Evolutionary conservation across 2,113 vertebrate genomes (phyloP).

Genomic region (Dicentrarchus labrax): DNA sequence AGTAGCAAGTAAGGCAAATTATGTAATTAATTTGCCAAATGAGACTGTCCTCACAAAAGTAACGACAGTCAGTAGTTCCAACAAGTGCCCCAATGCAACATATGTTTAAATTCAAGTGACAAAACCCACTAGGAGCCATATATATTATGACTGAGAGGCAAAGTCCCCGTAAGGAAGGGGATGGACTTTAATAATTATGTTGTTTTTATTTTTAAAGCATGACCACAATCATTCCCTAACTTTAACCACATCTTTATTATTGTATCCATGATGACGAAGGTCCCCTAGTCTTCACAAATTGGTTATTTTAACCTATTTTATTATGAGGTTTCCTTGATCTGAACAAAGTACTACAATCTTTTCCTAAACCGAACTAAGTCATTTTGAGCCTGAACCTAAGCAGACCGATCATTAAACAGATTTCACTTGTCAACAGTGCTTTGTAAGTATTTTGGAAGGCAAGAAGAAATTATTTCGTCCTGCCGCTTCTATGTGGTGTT

Average conservation of each 20-base stretch:
- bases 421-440: too few species aligned
- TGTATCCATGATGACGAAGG: neutral
- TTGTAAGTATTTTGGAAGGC: too few species aligned
- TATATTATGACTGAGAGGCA: neutral
- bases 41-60: neutral
- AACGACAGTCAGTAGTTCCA: neutral
- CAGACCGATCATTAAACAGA: too few species aligned
- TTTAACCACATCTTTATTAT: neutral
- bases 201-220: neutral
- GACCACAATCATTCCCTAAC: neutral
- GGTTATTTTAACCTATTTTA: too few species aligned
- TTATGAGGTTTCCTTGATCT: too few species aligned
- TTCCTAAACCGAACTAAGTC: too few species aligned
- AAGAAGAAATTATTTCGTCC: too few species aligned
- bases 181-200: too few species aligned
- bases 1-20: neutral
- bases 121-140: neutral
- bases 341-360: too few species aligned
- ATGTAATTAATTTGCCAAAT: neutral
- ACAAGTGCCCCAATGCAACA: neutral
- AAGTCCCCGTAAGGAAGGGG: neutral
- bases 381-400: too few species aligned
- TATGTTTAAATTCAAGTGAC: neutral
- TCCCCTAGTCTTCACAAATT: neutral
- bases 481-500: too few species aligned